A percentile compares a stretch with the other conserved stretches of the same genome.
phyloP scores from a whole-genome alignment of 2,888 invertebrate species.

The Patella ulyssiponensis region DNA sequence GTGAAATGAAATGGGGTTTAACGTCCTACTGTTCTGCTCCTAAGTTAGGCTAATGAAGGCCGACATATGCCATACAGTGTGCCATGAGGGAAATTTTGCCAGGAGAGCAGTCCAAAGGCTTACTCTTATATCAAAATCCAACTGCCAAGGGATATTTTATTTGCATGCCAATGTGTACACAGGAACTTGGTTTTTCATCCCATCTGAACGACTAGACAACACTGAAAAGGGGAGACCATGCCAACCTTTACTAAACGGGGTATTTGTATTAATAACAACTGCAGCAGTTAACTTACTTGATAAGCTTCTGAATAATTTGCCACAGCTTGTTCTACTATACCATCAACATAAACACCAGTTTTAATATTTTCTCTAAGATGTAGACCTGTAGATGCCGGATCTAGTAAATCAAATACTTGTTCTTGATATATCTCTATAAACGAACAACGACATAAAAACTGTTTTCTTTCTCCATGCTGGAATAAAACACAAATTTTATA shows the following conservation, averaged over 20 bases:
- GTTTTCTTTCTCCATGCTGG: slow-evolving; percentile 66
- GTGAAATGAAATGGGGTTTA: too few species aligned
- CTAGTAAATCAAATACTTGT: slow-evolving; percentile 71
- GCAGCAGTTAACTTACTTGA: slow-evolving; percentile 49
- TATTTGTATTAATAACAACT: background rate
- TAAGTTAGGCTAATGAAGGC: too few species aligned
- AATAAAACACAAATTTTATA: slow-evolving; percentile 49
- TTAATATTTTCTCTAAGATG: slow-evolving; percentile 69
- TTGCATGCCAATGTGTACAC: too few species aligned
- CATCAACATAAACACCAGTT: slow-evolving; percentile 67
- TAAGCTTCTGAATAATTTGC: slow-evolving; percentile 65
- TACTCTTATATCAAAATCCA: too few species aligned
- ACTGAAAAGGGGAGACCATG: too few species aligned
- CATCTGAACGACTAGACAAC: too few species aligned
- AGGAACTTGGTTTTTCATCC: too few species aligned
- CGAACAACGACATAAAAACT: slow-evolving; percentile 67
- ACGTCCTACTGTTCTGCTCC: too few species aligned
- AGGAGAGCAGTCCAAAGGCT: too few species aligned
- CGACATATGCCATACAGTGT: too few species aligned
- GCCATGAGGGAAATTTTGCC: too few species aligned
- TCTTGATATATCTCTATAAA: slow-evolving; percentile 74
- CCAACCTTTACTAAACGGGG: background rate
- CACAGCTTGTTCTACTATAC: slow-evolving; percentile 63
- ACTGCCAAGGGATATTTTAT: too few species aligned
- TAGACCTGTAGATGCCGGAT: slow-evolving; percentile 56